phyloP scores from a whole-genome alignment of 92 coral and sea anemone genomes.

The Epizoanthus ramosus region DNA sequence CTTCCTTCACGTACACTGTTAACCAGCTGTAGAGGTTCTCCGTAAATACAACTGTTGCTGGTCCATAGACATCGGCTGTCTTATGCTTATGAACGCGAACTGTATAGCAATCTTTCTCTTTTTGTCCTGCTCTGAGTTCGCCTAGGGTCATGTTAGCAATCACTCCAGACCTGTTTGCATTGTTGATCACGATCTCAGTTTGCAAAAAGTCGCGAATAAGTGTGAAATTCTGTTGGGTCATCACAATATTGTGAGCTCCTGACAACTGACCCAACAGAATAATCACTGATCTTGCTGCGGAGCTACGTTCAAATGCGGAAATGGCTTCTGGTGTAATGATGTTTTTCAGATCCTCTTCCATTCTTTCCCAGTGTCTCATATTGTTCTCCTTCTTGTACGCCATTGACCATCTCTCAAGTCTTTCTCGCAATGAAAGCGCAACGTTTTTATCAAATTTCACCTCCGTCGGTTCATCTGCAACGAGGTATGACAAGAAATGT shows the following conservation, averaged over 20 bases:
- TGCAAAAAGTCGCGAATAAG: constrained; percentile 26
- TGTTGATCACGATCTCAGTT: constrained; percentile 10
- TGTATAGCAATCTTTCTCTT: background rate
- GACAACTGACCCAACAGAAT: constrained; percentile 18
- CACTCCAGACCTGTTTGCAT: constrained; percentile 25
- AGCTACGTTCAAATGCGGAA: constrained; percentile 1
- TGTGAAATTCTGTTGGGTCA: constrained; percentile 20
- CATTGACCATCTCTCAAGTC: constrained; percentile 26
- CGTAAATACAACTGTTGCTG: background rate
- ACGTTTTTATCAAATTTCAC: background rate
- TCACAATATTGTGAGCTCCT: constrained; percentile 2
- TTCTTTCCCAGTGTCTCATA: constrained; percentile 20
- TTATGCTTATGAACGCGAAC: constrained; percentile 14
- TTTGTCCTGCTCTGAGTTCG: background rate
- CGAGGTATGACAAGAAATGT: constrained; percentile 16
- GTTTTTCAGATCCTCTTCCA: constrained; percentile 16
- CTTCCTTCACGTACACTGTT: background rate
- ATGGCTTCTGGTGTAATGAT: background rate
- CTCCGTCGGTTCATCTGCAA: constrained; percentile 20
- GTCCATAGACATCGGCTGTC: constrained; percentile 15
- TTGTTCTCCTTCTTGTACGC: constrained; percentile 27
- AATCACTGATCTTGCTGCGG: constrained; percentile 10
- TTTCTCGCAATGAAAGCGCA: constrained; percentile 24
- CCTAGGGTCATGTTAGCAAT: constrained; percentile 12
- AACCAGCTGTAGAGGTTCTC: constrained; percentile 11